These are phyloP conservation scores for Drosophila kuntzei DNA, from an alignment of 2,888 invertebrate species.

Conservation along the genomic window DNA sequence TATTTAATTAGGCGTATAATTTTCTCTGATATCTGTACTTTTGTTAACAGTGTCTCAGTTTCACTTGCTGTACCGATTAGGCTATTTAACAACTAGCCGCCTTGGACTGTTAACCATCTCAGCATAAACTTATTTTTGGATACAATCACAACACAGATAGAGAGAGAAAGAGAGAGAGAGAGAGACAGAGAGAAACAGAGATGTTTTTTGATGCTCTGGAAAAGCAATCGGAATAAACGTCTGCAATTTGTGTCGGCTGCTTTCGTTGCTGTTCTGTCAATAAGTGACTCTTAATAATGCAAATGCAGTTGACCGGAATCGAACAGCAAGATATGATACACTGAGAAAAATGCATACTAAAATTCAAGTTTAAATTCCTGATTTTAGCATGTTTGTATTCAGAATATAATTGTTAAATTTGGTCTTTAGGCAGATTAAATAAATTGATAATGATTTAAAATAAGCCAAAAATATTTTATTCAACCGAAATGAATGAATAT, in stretches of 20 bases:
- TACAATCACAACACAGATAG: neutral
- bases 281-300: slow-evolving; percentile 68
- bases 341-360: neutral
- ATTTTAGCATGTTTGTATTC: too few species aligned
- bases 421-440: too few species aligned
- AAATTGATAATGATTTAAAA: too few species aligned
- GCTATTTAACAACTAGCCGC: neutral
- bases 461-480: too few species aligned
- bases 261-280: slow-evolving; percentile 44
- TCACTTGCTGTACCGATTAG: neutral
- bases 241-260: slow-evolving; percentile 52
- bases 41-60: neutral
- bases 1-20: too few species aligned
- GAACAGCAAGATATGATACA: slow-evolving; percentile 10
- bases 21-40: neutral
- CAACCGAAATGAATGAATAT: too few species aligned
- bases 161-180: neutral
- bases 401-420: too few species aligned
- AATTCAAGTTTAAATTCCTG: neutral
- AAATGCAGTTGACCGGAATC: slow-evolving; percentile 41
- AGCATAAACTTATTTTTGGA: slow-evolving; percentile 6
- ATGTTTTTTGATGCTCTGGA: slow-evolving; percentile 14
- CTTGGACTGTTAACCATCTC: slow-evolving; percentile 7
- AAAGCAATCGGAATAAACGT: slow-evolving; percentile 49
- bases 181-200: neutral